Conservation (phyloP, 1,140 invertebrate species). For the Polypedilum pembai region DNA sequence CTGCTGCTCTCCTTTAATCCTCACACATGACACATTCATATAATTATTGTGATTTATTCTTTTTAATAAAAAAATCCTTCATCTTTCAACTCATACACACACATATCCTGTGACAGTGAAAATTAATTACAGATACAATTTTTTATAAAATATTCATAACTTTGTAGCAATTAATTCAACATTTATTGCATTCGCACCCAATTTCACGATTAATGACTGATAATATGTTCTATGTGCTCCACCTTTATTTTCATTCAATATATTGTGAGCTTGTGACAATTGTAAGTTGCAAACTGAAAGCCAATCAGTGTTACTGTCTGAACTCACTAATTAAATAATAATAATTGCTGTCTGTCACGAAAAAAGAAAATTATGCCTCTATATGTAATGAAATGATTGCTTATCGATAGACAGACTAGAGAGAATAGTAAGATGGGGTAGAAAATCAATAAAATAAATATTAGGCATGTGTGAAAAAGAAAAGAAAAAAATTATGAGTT, state of each 20-base stretch:
- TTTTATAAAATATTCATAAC: too few relatives aligned
- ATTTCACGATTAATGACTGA: too few relatives aligned
- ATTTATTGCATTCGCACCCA: too few relatives aligned
- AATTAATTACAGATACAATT: too few relatives aligned
- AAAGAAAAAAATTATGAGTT: too few relatives aligned
- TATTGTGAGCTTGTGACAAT: background rate
- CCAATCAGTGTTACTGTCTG: background rate
- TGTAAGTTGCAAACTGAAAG: background rate
- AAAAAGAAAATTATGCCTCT: background rate
- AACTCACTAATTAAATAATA: constrained; percentile 20
- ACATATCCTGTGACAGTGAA: too few relatives aligned
- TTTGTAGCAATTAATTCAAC: too few relatives aligned
- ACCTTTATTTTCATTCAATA: too few relatives aligned
- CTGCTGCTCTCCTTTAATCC: background rate
- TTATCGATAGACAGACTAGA: background rate
- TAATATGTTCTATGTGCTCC: too few relatives aligned
- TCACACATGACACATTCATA: background rate
- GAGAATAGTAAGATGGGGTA: background rate
- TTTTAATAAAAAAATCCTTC: background rate
- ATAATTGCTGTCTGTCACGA: constrained; percentile 16
- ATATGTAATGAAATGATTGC: too few relatives aligned
- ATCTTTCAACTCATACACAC: too few relatives aligned
- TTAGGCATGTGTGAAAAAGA: background rate
- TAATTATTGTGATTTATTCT: constrained; percentile 10
- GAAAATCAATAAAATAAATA: constrained; percentile 2